A percentile compares a stretch with the other conserved stretches of the same genome.
Evolutionary conservation across 2,113 vertebrate species (phyloP).

Genomic region (Megaleporinus macrocephalus): DNA sequence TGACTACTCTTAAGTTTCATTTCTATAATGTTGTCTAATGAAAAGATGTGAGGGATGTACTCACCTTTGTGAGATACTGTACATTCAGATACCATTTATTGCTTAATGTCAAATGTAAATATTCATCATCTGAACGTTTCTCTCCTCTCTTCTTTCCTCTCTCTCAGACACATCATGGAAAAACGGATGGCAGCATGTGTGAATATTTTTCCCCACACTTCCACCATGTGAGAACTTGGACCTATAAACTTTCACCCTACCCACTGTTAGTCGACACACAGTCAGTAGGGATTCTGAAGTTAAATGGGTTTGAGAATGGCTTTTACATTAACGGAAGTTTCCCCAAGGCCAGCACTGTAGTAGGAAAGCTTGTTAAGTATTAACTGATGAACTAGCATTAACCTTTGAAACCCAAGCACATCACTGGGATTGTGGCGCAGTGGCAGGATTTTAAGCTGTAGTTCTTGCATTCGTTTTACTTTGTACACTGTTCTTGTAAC

Average conservation of each 20-base stretch:
- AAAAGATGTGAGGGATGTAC: no score
- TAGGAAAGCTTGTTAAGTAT: background rate
- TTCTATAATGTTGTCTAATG: no score
- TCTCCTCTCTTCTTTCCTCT: slow-evolving; percentile 52
- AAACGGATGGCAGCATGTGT: slow-evolving; percentile 84
- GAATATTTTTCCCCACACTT: slow-evolving; percentile 84
- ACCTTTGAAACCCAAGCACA: background rate
- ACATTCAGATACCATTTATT: no score
- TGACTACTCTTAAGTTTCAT: no score
- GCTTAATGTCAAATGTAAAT: background rate
- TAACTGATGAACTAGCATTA: background rate
- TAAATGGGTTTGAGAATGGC: background rate
- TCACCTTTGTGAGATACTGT: no score
- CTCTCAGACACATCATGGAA: slow-evolving; percentile 84
- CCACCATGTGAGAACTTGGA: slow-evolving; percentile 82
- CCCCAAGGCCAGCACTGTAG: background rate
- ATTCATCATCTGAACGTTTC: background rate
- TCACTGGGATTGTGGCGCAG: background rate
- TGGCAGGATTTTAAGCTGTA: background rate
- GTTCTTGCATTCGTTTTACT: background rate
- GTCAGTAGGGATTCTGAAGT: background rate
- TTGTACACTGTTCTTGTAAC: background rate
- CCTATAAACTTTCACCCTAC: background rate
- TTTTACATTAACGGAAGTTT: background rate
- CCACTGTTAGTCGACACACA: background rate